Conservation (phyloP, 2,888 invertebrate species). For the Pherbina coryleti region DNA sequence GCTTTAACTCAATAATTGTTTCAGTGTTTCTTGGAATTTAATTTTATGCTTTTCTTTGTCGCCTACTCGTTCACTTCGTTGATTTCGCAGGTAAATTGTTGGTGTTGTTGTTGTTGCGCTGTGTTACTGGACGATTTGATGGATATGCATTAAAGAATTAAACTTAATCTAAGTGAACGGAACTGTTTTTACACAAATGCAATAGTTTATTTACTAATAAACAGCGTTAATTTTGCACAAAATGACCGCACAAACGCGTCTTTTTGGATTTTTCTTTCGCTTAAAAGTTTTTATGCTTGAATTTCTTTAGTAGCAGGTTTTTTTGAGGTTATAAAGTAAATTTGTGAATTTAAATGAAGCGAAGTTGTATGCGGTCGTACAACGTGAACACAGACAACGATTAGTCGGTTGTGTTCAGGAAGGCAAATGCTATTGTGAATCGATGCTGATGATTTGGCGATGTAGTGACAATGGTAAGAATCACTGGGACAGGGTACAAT, state of each 20-base stretch:
- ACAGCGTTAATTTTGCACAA: constrained; percentile 23
- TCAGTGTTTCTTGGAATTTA: constrained; percentile 49
- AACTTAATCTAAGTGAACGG: constrained; percentile 51
- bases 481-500: no score
- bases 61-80: constrained; percentile 39
- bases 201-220: constrained; percentile 16
- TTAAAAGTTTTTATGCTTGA: constrained; percentile 7
- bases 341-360: constrained; percentile 33
- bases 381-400: background rate
- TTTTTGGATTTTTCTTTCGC: constrained; percentile 32
- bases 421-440: background rate
- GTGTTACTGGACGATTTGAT: constrained; percentile 51
- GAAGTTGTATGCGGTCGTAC: constrained; percentile 29
- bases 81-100: constrained; percentile 50
- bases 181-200: constrained; percentile 42
- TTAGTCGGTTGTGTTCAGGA: constrained; percentile 11
- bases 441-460: no score
- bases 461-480: no score
- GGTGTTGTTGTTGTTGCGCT: constrained; percentile 45
- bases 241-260: constrained; percentile 40
- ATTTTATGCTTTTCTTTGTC: constrained; percentile 42
- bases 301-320: constrained; percentile 29
- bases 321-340: constrained; percentile 37
- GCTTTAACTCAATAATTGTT: constrained; percentile 29
- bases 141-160: constrained; percentile 52